These are phyloP conservation scores for Aix galericulata DNA, from an alignment of 2,113 vertebrate genomes.

Conservation along the genomic window DNA sequence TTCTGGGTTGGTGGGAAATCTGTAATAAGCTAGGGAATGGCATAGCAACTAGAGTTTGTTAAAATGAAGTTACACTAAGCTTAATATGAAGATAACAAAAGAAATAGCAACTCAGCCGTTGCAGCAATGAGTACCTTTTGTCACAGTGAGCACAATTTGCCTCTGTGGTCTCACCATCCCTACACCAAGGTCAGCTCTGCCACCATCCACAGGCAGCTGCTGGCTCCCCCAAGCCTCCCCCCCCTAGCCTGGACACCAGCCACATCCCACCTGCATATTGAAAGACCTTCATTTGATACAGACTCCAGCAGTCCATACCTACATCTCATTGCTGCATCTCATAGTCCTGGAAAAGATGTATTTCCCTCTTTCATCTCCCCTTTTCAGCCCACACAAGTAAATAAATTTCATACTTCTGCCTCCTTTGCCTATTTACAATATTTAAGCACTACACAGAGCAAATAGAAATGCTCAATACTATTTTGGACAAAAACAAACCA, in stretches of 20 bases:
- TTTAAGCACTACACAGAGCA: background rate
- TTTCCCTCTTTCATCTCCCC: background rate
- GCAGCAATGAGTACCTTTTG: background rate
- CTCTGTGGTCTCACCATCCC: background rate
- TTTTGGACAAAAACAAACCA: background rate
- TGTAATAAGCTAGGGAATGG: background rate
- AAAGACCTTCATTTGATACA: background rate
- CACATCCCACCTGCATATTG: background rate
- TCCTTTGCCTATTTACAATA: background rate
- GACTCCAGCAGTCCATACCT: background rate
- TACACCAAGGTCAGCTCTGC: slow-evolving; percentile 11
- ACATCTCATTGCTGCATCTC: rapidly evolving
- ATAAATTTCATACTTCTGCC: background rate
- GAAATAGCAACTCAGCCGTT: background rate
- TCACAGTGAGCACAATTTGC: background rate
- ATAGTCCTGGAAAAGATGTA: background rate
- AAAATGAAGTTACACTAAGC: background rate
- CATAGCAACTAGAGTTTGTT: background rate
- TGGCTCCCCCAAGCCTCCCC: background rate
- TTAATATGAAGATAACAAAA: background rate
- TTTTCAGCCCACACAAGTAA: background rate
- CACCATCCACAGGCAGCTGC: background rate
- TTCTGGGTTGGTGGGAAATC: background rate
- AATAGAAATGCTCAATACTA: background rate
- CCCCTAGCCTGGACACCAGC: rapidly evolving